Base-by-base conservation (phyloP, 2,797 vertebrate genomes). In the Tapera naevia region DNA sequence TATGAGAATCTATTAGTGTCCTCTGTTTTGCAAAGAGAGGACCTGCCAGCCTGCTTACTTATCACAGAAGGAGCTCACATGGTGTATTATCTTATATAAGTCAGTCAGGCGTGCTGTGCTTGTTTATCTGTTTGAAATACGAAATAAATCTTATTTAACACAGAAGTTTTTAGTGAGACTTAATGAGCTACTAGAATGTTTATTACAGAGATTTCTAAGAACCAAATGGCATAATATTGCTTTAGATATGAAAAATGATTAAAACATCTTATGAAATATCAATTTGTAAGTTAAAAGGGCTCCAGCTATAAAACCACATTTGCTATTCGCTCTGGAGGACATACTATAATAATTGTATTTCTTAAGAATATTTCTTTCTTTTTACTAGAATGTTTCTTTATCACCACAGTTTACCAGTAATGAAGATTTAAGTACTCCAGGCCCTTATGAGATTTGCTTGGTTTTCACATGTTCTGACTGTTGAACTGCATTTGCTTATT, bases 151-250 rank as follows among this genome's bases (percentile, higher is more conserved):
- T 58, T 82, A 51, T 35, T 78, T 88, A 60, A 70, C 54, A 80
- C 53, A 64, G 51, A 88, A 92, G 51, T 66, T 66, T 86, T 88
- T 86, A 94, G 80, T 56, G 86, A 97, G 80, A 33, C 70, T 93
- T 95, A 94, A 92, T 81, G 91, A 94, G 80, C 82, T 92, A 76
- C 80, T 85, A 64, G 32, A 45, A 62, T 64, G 83, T 94, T 95
- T 95, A 91, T 86, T 81, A 35, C 58, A 79, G 71, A 90, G 88
- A 85, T 70, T 91, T 86, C 91, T 48, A 54, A 79, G 87, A 92
- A 81, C 21, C 51, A 89, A 79, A 91, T 50, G 76, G 70, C 67
- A 81, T 64, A 56, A 84, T 69, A 80, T 48, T 80, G n/a, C 69
- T 88, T 83, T 88, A 27, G 70, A 72, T 53, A 75, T 62, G 80